Percentiles rank a stretch among this genome's conserved stretches.
Evolutionary conservation across 2,888 invertebrate genomes (phyloP).

Genomic region (Drosophila austrosaltans): DNA sequence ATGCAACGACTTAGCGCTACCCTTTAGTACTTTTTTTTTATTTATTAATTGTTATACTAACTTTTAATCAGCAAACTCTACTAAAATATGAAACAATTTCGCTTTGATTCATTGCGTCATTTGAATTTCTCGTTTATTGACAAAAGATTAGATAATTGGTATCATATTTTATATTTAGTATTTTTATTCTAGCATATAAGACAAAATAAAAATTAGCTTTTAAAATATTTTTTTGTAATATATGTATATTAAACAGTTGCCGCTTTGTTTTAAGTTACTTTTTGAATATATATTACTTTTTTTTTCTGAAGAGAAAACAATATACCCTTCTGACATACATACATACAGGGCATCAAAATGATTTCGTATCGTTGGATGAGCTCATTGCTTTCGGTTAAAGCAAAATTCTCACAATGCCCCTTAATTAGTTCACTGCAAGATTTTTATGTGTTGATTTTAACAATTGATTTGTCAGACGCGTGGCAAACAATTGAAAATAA

Average conservation of each 20-base stretch:
- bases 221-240: no score
- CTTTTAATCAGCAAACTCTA: no score
- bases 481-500: constrained; percentile 21
- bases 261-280: no score
- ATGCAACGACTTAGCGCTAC: neutral
- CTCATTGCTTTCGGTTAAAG: constrained; percentile 54
- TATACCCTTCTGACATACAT: constrained; percentile 15
- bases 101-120: no score
- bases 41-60: no score
- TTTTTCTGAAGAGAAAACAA: constrained; percentile 22
- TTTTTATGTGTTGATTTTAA: constrained; percentile 17
- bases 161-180: no score
- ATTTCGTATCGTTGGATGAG: constrained; percentile 50
- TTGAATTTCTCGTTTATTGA: no score
- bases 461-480: constrained; percentile 29
- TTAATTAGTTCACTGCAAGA: constrained; percentile 53
- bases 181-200: no score
- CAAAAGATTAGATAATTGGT: no score
- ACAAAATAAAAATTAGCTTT: no score
- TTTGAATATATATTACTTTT: neutral
- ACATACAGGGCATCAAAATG: constrained; percentile 5
- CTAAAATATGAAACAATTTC: no score
- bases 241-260: no score
- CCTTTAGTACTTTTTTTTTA: neutral
- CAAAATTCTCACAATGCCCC: constrained; percentile 45